phyloP scores from a whole-genome alignment of 2,113 vertebrate genomes.

The Chitala chitala region DNA sequence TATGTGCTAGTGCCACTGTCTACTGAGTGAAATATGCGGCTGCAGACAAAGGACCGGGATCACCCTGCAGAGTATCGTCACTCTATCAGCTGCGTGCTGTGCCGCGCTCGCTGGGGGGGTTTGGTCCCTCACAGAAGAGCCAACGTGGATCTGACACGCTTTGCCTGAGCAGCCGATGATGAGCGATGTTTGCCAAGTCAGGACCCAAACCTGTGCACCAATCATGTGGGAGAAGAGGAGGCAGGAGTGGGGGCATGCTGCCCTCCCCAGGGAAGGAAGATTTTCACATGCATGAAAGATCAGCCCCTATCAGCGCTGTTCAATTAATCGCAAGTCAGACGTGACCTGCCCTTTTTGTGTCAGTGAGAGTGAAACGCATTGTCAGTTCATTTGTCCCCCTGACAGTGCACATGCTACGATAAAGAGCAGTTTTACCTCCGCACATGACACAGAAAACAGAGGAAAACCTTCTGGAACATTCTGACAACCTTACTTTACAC shows the following conservation, averaged over 20 bases:
- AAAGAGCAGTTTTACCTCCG: too few species aligned
- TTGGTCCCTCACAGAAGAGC: slow-evolving; percentile 27
- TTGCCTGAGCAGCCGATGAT: slow-evolving; percentile 28
- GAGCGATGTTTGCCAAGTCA: slow-evolving; percentile 47
- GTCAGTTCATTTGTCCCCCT: not conserved
- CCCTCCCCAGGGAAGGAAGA: slow-evolving; percentile 34
- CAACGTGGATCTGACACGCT: slow-evolving; percentile 33
- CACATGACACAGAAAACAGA: not conserved
- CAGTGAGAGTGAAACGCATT: too few species aligned
- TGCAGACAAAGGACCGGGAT: slow-evolving; percentile 17
- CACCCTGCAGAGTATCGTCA: not conserved
- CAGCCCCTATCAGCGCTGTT: not conserved
- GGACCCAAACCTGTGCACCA: slow-evolving; percentile 43
- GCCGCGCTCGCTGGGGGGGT: not conserved
- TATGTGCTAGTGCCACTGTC: slow-evolving; percentile 19
- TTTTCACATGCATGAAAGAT: not conserved
- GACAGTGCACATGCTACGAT: too few species aligned
- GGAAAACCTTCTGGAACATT: not conserved
- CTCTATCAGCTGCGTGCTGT: not conserved
- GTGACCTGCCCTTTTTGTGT: not conserved
- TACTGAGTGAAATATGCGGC: slow-evolving; percentile 35
- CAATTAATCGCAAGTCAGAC: not conserved
- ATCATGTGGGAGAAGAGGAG: slow-evolving; percentile 24
- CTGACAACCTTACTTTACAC: not conserved
- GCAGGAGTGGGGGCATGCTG: slow-evolving; percentile 24